These are phyloP conservation scores for Drosophila bunnanda DNA, from an alignment of 2,888 invertebrate species.

Conservation along the genomic window DNA sequence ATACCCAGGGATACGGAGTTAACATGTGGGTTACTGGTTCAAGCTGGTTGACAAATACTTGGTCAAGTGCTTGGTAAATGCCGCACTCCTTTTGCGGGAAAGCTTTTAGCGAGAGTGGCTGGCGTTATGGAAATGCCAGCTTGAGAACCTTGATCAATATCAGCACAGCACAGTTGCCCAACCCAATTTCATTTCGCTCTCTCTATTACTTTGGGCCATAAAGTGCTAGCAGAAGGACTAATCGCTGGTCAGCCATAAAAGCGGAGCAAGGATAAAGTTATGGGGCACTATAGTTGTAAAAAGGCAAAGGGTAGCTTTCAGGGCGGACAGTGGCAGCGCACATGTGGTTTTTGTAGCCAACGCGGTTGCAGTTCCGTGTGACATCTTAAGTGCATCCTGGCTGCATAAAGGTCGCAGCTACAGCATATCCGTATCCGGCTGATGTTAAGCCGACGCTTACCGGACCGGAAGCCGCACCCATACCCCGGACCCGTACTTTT, in stretches of 20 bases:
- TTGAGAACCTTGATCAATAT: constrained; percentile 46
- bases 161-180: constrained; percentile 22
- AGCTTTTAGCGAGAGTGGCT: constrained; percentile 46
- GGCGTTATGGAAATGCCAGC: constrained; percentile 42
- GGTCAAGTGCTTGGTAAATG: constrained; percentile 46
- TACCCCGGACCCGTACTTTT: constrained; percentile 43
- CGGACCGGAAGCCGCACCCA: constrained; percentile 13
- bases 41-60: constrained; percentile 41
- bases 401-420: constrained; percentile 31
- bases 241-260: constrained; percentile 72
- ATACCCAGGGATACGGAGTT: constrained; percentile 1
- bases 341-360: constrained; percentile 61
- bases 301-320: constrained; percentile 15
- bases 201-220: constrained; percentile 47
- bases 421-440: constrained; percentile 20
- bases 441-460: constrained; percentile 45
- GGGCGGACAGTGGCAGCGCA: constrained; percentile 35
- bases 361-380: constrained; percentile 52
- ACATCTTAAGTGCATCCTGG: constrained; percentile 76
- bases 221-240: constrained; percentile 62
- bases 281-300: constrained; percentile 53
- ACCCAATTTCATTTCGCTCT: not conserved
- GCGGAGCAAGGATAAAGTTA: constrained; percentile 35
- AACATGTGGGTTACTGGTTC: constrained; percentile 44
- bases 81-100: constrained; percentile 34